A percentile compares a stretch with the other conserved stretches of the same genome.
Conservation (phyloP, 2,113 vertebrate genomes). For the Pterocles orientalis region DNA sequence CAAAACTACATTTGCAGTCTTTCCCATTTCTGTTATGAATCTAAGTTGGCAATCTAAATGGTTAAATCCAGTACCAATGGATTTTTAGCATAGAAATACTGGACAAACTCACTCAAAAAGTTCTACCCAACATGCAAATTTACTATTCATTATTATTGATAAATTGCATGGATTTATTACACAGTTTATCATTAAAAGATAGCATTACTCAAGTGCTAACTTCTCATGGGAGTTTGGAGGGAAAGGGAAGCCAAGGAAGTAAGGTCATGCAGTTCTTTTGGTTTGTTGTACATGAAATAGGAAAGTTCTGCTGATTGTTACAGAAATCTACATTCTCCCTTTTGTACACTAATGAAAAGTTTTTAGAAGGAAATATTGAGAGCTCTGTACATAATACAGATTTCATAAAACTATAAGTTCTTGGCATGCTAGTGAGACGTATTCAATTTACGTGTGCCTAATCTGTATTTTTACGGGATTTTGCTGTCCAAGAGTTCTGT, state of each 20-base stretch:
- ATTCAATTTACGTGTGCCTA: conserved; percentile 38
- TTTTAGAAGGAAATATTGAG: conserved; percentile 1
- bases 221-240: neutral
- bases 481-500: conserved; percentile 31
- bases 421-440: neutral
- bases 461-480: conserved; percentile 49
- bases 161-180: neutral
- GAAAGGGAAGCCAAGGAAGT: neutral
- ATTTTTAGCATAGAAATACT: neutral
- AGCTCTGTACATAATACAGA: conserved; percentile 4
- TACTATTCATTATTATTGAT: neutral
- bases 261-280: neutral
- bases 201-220: neutral
- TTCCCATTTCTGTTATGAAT: neutral
- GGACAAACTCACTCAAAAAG: neutral
- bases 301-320: neutral
- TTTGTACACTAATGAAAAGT: neutral
- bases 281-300: neutral
- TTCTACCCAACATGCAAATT: neutral
- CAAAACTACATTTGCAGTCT: neutral
- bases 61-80: neutral
- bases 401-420: conserved; percentile 36
- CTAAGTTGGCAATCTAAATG: neutral
- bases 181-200: neutral
- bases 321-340: neutral